Evolutionary conservation across 2,113 vertebrate species (phyloP), one percentile per base, ranked within the genome.

Genomic region (Pseudorectes ferrugineus): DNA sequence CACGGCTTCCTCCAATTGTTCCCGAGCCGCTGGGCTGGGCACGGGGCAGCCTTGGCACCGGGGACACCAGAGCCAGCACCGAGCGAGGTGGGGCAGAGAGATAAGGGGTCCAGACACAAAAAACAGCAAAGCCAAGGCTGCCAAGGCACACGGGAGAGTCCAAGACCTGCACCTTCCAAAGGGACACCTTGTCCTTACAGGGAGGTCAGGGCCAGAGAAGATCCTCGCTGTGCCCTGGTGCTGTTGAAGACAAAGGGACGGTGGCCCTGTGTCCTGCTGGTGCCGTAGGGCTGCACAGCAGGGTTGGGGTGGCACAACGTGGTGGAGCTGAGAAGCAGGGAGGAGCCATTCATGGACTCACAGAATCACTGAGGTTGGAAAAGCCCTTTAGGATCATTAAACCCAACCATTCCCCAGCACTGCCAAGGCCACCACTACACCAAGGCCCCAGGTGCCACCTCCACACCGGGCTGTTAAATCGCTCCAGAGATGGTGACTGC

Each of bases 1-100:
- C 81, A 38, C 0, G 0, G 59, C 72, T 97, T 97, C 96, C 96
- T 94, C 38, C 90, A 90, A 96, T 96, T 97, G 96, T 97, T 35
- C 75, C 79, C 3, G 0, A 35, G 70, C 58, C 11, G 5, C 61
- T 12, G 52, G 81, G 82, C 85, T 59, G 80, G 89, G 79, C 85
- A 74, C 0, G 0, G 42, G 80, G 40, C 72, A 31, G 51, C 73
- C 82, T 90, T 90, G 95, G 95, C 88, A 88, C 70, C 0, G 0
- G 48, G 48, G 52, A 42, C 58, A 67, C 14, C 43, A 55, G 58
- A 31, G 19, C 75, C 65, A 75, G 78, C 58, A 45, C 43, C 1
- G 0, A 21, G 65, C 1, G 31, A 40, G 65, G 84, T 92, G 93
- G 52, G 36, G 36, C 57, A 10, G 49, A 0, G 16, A 95, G 93